Conservation (phyloP, 1,140 invertebrate genomes). For the Psilanteris sp. region DNA sequence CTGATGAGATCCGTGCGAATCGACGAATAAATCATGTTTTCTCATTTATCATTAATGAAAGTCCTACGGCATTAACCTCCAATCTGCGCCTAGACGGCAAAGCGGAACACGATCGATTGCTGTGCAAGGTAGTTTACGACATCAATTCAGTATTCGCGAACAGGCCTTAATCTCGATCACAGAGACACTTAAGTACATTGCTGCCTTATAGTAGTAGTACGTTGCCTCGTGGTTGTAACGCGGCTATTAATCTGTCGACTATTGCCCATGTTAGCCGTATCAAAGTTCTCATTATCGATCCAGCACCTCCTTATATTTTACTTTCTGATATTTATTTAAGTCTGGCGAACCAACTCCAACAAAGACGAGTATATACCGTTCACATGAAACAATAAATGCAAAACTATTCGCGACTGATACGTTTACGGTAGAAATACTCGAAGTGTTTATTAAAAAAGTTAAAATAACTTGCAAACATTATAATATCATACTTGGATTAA, state of each 20-base stretch:
- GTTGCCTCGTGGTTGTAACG: conserved; percentile 62
- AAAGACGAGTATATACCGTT: no score
- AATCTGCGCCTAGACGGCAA: conserved; percentile 56
- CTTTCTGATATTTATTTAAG: conserved; percentile 34
- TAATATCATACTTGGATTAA: no score
- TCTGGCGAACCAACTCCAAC: neutral
- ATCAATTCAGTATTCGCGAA: conserved; percentile 65
- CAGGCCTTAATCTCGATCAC: conserved; percentile 70
- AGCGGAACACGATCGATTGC: conserved; percentile 68
- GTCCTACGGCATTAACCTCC: conserved; percentile 55
- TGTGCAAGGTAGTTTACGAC: conserved; percentile 61
- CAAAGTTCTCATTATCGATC: conserved; percentile 66
- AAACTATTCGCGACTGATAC: no score
- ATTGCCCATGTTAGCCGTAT: conserved; percentile 63
- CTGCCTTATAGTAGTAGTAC: conserved; percentile 59
- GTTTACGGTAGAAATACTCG: no score
- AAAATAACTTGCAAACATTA: no score
- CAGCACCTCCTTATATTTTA: conserved; percentile 47
- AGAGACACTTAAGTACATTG: conserved; percentile 67
- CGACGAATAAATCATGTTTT: conserved; percentile 52
- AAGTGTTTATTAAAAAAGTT: no score
- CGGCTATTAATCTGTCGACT: conserved; percentile 69
- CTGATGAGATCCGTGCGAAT: conserved; percentile 49
- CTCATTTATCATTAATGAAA: conserved; percentile 60
- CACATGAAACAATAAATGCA: conserved; percentile 3